Percentiles rank a stretch among this genome's conserved stretches.
Conservation (phyloP, 2,113 vertebrate species). For the Xyliphius kryptos region DNA sequence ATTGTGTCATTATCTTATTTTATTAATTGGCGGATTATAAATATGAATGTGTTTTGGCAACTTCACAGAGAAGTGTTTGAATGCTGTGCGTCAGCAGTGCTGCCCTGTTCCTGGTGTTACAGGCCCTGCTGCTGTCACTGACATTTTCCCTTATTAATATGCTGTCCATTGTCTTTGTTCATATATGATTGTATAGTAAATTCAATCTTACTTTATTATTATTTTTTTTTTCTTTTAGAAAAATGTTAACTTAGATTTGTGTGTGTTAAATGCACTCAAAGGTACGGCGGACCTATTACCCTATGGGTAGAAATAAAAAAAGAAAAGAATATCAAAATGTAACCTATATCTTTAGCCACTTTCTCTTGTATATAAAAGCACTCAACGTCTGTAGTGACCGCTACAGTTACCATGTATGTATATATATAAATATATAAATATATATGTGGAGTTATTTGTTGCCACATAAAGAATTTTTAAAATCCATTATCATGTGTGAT, state of each 20-base stretch:
- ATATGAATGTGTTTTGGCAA: conserved; percentile 33
- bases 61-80: conserved; percentile 56
- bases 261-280: conserved; percentile 92
- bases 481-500: conserved; percentile 59
- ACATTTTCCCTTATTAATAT: conserved; percentile 87
- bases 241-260: conserved; percentile 95
- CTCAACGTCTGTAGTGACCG: conserved; percentile 81
- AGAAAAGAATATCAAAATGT: conserved; percentile 81
- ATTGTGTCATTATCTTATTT: too few species aligned
- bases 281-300: conserved; percentile 98
- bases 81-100: conserved; percentile 75
- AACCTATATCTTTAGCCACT: conserved; percentile 84
- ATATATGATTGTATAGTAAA: conserved; percentile 57
- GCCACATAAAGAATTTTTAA: conserved; percentile 76
- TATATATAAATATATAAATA: conserved; percentile 46
- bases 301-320: conserved; percentile 99
- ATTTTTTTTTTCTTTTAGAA: conserved; percentile 65
- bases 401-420: conserved; percentile 73
- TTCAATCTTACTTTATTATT: too few species aligned
- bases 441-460: conserved; percentile 77
- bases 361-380: conserved; percentile 95
- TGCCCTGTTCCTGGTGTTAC: conserved; percentile 70
- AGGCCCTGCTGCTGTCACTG: conserved; percentile 65
- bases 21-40: too few species aligned
- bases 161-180: conserved; percentile 79